These are phyloP conservation scores for Tiliacea citrago DNA, from an alignment of 2,888 invertebrate genomes.

Conservation along the genomic window DNA sequence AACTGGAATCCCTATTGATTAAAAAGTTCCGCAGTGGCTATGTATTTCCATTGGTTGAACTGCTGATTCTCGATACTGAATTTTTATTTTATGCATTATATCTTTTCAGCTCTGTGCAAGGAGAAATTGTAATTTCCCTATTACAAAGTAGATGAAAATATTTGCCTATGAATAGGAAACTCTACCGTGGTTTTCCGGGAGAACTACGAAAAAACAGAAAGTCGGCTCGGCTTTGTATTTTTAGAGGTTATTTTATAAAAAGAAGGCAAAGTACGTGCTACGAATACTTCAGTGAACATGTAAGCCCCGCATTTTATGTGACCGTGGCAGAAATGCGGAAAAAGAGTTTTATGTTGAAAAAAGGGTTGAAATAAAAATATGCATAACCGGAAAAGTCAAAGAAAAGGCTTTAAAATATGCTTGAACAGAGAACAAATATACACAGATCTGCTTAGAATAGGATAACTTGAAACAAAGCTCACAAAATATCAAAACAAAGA, in stretches of 20 bases:
- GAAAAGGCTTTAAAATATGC: background rate
- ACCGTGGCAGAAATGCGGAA: conserved; percentile 14
- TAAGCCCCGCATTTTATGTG: conserved; percentile 38
- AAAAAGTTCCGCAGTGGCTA: conserved; percentile 44
- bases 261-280: conserved; percentile 23
- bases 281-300: conserved; percentile 38
- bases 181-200: conserved; percentile 5
- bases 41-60: background rate
- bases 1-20: conserved; percentile 25
- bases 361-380: conserved; percentile 6
- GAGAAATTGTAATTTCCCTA: background rate
- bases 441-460: background rate
- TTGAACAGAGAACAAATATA: background rate
- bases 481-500: background rate
- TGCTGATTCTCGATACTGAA: background rate
- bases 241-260: conserved; percentile 36
- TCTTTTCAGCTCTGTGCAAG: background rate
- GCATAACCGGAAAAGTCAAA: background rate
- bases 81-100: background rate
- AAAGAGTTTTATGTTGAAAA: background rate
- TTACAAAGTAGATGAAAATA: background rate
- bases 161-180: conserved; percentile 17
- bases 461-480: background rate
- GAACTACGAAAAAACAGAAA: conserved; percentile 4
- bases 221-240: conserved; percentile 20